A percentile compares a stretch with the other conserved stretches of the same genome.
Evolutionary conservation across 2,113 vertebrate species (phyloP).

Genomic region (Pseudonaja textilis): DNA sequence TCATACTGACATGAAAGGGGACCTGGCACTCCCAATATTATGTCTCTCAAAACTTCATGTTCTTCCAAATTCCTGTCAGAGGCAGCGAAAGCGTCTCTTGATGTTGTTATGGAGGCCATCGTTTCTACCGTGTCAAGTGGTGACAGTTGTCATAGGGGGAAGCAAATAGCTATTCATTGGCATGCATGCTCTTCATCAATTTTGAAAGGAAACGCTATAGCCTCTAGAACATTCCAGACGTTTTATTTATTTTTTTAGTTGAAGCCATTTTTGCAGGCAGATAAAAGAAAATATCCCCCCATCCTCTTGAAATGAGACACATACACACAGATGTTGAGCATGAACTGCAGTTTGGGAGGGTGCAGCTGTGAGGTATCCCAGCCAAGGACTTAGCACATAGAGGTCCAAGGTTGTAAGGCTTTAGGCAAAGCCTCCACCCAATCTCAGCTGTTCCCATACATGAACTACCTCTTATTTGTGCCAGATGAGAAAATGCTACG

Average conservation of each 20-base stretch:
- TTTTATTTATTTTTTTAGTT: too few species aligned
- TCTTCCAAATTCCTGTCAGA: not conserved
- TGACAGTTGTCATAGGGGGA: not conserved
- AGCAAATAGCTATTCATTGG: not conserved
- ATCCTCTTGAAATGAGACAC: not conserved
- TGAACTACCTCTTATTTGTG: not conserved
- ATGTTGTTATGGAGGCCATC: too few species aligned
- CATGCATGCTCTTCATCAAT: not conserved
- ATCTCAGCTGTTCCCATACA: not conserved
- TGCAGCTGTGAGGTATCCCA: not conserved
- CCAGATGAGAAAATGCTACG: not conserved
- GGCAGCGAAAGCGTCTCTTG: not conserved
- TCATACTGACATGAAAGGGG: not conserved
- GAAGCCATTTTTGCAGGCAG: not conserved
- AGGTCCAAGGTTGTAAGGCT: not conserved
- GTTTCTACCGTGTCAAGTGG: not conserved
- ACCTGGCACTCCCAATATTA: not conserved
- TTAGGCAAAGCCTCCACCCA: not conserved
- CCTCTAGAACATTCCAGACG: not conserved
- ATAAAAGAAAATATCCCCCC: not conserved
- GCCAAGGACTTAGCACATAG: not conserved
- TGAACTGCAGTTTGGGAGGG: not conserved
- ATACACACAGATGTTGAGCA: not conserved
- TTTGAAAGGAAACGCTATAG: not conserved
- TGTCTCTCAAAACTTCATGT: not conserved